A percentile compares a stretch with the other conserved stretches of the same genome.
phyloP scores from a whole-genome alignment of 2,113 vertebrate genomes.

The Gnathonemus longibarbis region DNA sequence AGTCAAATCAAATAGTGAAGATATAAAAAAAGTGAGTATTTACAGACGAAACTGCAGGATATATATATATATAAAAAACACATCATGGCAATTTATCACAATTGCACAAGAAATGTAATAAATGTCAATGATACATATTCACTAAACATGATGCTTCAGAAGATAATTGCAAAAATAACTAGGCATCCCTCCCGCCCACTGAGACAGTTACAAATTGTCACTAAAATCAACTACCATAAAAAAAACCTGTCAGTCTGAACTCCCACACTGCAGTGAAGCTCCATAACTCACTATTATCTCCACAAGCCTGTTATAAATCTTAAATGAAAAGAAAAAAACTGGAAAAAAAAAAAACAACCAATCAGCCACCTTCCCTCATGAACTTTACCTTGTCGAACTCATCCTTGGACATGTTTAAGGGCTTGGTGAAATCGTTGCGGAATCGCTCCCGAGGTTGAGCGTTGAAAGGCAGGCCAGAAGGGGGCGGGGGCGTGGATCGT shows the following conservation, averaged over 20 bases:
- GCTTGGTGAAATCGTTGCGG: conserved; percentile 68
- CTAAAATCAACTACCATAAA: background rate
- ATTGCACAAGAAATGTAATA: conserved; percentile 10
- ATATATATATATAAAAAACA: conserved; percentile 33
- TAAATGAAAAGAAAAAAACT: background rate
- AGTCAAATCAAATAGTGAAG: conserved; percentile 68
- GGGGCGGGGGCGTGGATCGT: conserved; percentile 59
- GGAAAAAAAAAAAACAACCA: background rate
- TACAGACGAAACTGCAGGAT: conserved; percentile 62
- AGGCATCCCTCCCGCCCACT: conserved; percentile 2
- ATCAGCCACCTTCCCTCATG: background rate
- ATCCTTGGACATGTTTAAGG: conserved; percentile 52
- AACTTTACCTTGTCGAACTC: conserved; percentile 65
- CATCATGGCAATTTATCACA: conserved; percentile 38
- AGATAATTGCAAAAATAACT: conserved; percentile 14
- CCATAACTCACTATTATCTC: conserved; percentile 9
- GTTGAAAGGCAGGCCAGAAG: conserved; percentile 69
- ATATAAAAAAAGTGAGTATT: conserved; percentile 63
- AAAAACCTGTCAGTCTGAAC: background rate
- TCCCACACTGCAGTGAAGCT: conserved; percentile 13
- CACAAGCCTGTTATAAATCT: conserved; percentile 24
- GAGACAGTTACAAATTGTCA: conserved; percentile 5
- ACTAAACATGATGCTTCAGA: background rate
- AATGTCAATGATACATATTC: background rate
- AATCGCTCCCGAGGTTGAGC: conserved; percentile 67